Evolutionary conservation across 2,113 vertebrate genomes (phyloP).

Genomic region (Planiliza haematocheilus): DNA sequence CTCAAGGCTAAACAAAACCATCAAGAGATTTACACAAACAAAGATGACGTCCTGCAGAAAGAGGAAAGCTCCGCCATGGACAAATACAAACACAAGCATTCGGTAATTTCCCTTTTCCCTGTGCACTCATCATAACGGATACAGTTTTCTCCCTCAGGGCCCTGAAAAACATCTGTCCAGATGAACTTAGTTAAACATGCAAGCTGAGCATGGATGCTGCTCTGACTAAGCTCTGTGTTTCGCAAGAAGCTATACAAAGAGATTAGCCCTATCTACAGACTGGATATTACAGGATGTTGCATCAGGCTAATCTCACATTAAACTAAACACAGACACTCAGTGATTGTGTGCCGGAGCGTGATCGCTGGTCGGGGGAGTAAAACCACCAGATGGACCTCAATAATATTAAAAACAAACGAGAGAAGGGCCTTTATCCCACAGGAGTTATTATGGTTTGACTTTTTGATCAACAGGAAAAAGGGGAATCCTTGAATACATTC

Average conservation of each 20-base stretch:
- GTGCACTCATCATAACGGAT: constrained; percentile 12
- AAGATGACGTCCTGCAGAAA: background rate
- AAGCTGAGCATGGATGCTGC: background rate
- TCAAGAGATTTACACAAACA: constrained; percentile 44
- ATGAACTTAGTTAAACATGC: too few relatives aligned
- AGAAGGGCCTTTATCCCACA: background rate
- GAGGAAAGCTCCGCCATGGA: constrained; percentile 5
- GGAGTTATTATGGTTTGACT: too few relatives aligned
- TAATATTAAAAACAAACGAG: background rate
- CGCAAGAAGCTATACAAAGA: too few relatives aligned
- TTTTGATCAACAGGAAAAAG: too few relatives aligned
- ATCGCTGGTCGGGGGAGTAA: constrained; percentile 22
- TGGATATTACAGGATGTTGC: constrained; percentile 25
- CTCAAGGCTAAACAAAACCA: constrained; percentile 50
- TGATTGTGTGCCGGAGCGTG: constrained; percentile 19
- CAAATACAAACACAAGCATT: constrained; percentile 20
- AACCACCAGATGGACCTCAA: background rate
- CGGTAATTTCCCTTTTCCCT: background rate
- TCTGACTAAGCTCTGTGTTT: background rate
- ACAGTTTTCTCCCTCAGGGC: constrained; percentile 15
- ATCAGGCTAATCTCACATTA: constrained; percentile 15
- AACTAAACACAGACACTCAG: constrained; percentile 3
- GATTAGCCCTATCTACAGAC: background rate
- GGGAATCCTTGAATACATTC: too few relatives aligned
- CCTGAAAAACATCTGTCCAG: too few relatives aligned